These are phyloP conservation scores for Hippocampus kuda DNA, from an alignment of 2,797 vertebrate species.

Conservation along the genomic window DNA sequence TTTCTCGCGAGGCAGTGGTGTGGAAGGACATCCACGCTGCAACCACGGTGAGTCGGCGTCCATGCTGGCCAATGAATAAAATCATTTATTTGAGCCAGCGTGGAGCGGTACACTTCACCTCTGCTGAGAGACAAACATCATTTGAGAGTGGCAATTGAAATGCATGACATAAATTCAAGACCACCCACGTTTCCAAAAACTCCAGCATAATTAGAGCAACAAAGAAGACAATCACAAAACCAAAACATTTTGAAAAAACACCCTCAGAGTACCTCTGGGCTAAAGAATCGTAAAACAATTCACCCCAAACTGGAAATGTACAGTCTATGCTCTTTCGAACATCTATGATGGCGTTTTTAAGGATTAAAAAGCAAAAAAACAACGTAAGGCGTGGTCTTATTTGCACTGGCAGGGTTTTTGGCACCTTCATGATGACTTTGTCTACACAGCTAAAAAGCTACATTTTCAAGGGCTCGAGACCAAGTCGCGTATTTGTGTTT, in stretches of 20 bases:
- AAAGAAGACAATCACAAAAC: not conserved
- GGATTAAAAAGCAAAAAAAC: not conserved
- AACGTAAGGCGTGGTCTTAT: not conserved
- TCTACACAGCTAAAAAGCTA: no score
- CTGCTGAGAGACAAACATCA: not conserved
- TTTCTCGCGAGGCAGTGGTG: conserved; percentile 89
- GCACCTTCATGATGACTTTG: no score
- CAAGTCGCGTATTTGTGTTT: not conserved
- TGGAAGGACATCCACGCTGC: conserved; percentile 97
- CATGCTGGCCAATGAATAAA: not conserved
- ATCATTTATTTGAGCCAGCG: not conserved
- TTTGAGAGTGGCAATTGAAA: not conserved
- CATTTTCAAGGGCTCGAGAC: no score
- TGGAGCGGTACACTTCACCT: not conserved
- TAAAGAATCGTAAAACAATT: not conserved
- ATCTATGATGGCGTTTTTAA: not conserved
- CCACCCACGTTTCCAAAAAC: not conserved
- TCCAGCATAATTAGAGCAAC: not conserved
- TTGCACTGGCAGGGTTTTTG: not conserved
- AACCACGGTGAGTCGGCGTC: conserved; percentile 79
- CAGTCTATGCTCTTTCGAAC: not conserved
- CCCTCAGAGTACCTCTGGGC: not conserved
- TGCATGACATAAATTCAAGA: not conserved
- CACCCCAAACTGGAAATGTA: not conserved
- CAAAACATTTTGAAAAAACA: not conserved